These are phyloP conservation scores for Nettapus auritus DNA, from an alignment of 2,113 vertebrate genomes.

Conservation along the genomic window DNA sequence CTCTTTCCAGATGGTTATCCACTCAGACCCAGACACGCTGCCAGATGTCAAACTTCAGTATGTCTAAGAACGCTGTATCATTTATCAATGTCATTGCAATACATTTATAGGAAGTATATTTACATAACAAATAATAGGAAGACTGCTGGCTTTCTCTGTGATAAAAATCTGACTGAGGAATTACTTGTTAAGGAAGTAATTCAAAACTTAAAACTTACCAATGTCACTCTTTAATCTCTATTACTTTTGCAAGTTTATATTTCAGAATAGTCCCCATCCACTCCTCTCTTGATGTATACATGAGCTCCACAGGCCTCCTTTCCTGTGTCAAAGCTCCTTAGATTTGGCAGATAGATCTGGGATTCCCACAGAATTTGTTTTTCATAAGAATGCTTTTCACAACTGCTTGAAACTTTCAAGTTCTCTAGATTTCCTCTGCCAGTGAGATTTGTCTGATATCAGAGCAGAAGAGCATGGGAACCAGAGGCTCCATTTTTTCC, in stretches of 20 bases:
- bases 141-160: not conserved
- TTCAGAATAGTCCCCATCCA: not conserved
- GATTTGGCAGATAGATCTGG: not conserved
- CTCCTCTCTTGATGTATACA: not conserved
- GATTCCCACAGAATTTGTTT: not conserved
- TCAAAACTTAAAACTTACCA: not conserved
- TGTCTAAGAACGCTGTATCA: not conserved
- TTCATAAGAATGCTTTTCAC: not conserved
- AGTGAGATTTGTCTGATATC: not conserved
- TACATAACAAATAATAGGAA: not conserved
- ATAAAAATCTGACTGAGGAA: not conserved
- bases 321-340: not conserved
- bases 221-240: not conserved
- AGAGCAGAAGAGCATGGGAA: not conserved
- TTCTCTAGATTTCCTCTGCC: not conserved
- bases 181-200: not conserved
- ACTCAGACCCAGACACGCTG: not conserved
- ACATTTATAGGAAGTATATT: not conserved
- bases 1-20: slow-evolving; percentile 33
- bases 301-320: not conserved
- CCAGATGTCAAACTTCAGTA: slow-evolving; percentile 45
- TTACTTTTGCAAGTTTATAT: not conserved
- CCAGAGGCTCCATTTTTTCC: not conserved
- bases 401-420: not conserved
- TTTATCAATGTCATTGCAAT: not conserved